Evolutionary conservation across 2,113 vertebrate species (phyloP).

Genomic region (Syngnathus typhle): DNA sequence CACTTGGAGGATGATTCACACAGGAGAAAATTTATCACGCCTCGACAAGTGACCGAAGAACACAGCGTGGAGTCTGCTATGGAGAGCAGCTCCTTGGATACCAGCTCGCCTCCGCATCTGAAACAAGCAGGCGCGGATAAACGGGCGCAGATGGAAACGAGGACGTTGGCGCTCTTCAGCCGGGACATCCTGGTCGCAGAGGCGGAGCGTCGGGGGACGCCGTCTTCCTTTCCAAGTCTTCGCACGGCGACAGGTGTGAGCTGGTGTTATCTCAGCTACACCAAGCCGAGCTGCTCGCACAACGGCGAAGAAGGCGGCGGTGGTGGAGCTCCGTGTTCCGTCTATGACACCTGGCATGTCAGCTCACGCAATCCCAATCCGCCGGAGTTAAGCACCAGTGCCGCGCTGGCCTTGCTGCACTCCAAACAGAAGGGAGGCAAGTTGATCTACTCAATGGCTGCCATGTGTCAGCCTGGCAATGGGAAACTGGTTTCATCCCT

Average conservation of each 20-base stretch:
- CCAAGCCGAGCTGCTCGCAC: constrained; percentile 85
- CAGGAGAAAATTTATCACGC: constrained; percentile 47
- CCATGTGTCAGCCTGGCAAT: constrained; percentile 83
- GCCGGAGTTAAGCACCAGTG: constrained; percentile 83
- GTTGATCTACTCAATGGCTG: constrained; percentile 85
- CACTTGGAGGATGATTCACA: constrained; percentile 63
- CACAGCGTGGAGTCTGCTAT: constrained; percentile 73
- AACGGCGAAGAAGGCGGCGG: constrained; percentile 44
- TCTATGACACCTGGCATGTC: constrained; percentile 91
- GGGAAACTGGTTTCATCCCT: constrained; percentile 90
- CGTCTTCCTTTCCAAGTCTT: constrained; percentile 90
- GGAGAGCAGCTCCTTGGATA: constrained; percentile 78
- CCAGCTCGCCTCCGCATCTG: constrained; percentile 76
- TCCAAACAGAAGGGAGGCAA: constrained; percentile 87
- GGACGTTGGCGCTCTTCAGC: constrained; percentile 74
- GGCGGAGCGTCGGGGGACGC: constrained; percentile 73
- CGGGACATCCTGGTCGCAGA: constrained; percentile 75
- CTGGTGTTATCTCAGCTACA: constrained; percentile 98
- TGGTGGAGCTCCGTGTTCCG: constrained; percentile 75
- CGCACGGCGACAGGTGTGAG: constrained; percentile 93
- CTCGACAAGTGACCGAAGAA: constrained; percentile 71
- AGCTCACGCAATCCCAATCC: constrained; percentile 92
- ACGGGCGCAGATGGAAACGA: constrained; percentile 72
- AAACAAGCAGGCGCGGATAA: constrained; percentile 66
- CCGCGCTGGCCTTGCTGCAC: constrained; percentile 83